Evolutionary conservation across 2,888 invertebrate genomes (phyloP), one percentile per base, ranked within the genome.

Genomic region (Seira ritae): DNA sequence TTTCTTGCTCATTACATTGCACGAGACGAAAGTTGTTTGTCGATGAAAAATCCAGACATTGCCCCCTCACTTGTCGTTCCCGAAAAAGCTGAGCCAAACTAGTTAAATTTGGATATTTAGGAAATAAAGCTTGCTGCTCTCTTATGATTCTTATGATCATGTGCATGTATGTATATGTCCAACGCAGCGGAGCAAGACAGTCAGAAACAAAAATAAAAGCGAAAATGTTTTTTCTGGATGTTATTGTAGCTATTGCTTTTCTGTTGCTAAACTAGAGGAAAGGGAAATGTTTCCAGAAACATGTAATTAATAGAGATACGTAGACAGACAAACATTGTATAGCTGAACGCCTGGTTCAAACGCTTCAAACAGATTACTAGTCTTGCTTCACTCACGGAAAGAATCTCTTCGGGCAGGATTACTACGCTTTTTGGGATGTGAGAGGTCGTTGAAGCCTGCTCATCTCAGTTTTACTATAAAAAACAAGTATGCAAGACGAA

Each of bases 361-460:
- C 31, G 2, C 31, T 31, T 8, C 8, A 31, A 31, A 31, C 2
- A 31, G 8, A 31, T 31, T 8, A 8, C 31, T 31, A 31, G 31
- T 4, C 31, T 31, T 4, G 8, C 31, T 31, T 31, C 2, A 8
- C 31, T 31, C n/a, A n/a, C n/a, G n/a, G n/a, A n/a, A n/a, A n/a
- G 31, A 31, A 31, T 4, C 31, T 31, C 8, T 31, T 2, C 31
- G 2, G 31, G 3, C 31, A 4, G 31, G 3, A 31, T 31, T 31
- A 31, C 31, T 31, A 2, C 1, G 6, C 12, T 55, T n/a, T 55
- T 55, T 55, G 17, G 55, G 55, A 55, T 8, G 55, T 55, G 55
- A 79, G 76, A 69, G 79, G 79, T 79, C 79, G 72, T 79, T 79
- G 79, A 72, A 72, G 67, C 79, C 67, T 50, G 12, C 75, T 73